Evolutionary conservation across 2,113 vertebrate genomes (phyloP).

Genomic region (Cromileptes altivelis): DNA sequence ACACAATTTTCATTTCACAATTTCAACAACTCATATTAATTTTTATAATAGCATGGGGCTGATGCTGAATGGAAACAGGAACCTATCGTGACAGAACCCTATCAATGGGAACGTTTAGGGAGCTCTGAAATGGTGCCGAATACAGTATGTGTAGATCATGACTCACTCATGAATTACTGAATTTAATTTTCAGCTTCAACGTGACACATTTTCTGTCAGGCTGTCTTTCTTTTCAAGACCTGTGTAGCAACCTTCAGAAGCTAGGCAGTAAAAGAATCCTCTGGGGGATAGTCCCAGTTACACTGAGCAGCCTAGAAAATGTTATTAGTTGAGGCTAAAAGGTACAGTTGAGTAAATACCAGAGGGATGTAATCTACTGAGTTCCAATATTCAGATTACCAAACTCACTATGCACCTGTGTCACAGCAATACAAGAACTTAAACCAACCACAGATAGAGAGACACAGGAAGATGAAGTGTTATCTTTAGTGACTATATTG

Average conservation of each 20-base stretch:
- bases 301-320: conserved; percentile 9
- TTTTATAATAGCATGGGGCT: not conserved
- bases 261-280: not conserved
- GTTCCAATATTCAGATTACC: conserved; percentile 9
- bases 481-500: not conserved
- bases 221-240: not conserved
- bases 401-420: conserved; percentile 10
- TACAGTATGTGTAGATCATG: not conserved
- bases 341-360: conserved; percentile 14
- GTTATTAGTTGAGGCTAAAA: conserved; percentile 17
- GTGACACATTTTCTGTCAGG: no score
- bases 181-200: not conserved
- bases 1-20: not conserved
- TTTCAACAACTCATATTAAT: not conserved
- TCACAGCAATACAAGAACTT: not conserved
- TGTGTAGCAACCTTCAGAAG: not conserved
- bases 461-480: not conserved
- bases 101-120: no score
- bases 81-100: not conserved
- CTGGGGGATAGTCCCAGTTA: not conserved
- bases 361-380: not conserved
- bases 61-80: not conserved
- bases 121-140: not conserved
- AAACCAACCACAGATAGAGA: not conserved
- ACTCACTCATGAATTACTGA: not conserved